A percentile compares a stretch with the other conserved stretches of the same genome.
Conservation (phyloP, 2,888 invertebrate species). For the Eupithecia tripunctaria region DNA sequence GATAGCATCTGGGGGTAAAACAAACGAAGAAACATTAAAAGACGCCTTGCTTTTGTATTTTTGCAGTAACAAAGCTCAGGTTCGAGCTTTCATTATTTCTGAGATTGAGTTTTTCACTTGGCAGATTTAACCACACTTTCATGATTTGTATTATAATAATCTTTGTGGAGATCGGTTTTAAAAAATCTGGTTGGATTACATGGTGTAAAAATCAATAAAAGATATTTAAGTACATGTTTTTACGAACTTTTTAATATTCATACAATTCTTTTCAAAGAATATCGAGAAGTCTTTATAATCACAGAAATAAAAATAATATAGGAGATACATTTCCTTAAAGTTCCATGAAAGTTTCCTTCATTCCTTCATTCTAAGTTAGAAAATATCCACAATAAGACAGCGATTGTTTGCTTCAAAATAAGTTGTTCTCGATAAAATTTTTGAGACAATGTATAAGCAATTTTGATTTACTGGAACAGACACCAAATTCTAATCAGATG, state of each 20-base stretch:
- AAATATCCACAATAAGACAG: background rate
- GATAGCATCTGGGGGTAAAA: constrained; percentile 39
- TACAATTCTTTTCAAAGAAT: constrained; percentile 60
- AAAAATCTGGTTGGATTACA: background rate
- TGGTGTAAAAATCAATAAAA: background rate
- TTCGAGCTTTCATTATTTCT: constrained; percentile 52
- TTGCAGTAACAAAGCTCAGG: constrained; percentile 47
- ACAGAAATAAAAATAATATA: constrained; percentile 48
- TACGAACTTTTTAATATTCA: constrained; percentile 17
- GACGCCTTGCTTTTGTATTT: constrained; percentile 50
- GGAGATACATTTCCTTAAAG: background rate
- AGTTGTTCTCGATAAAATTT: background rate
- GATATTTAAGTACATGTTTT: background rate
- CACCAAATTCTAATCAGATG: background rate
- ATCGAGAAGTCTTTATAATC: constrained; percentile 75
- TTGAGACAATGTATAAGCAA: background rate
- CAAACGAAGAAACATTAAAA: constrained; percentile 48
- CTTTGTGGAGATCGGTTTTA: background rate
- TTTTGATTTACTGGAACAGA: background rate
- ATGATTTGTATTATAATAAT: background rate
- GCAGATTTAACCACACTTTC: background rate
- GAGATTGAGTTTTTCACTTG: constrained; percentile 42
- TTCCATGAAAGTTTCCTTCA: background rate
- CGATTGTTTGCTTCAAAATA: background rate
- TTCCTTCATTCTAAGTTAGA: background rate